A percentile compares a stretch with the other conserved stretches of the same genome.
Conservation (phyloP, 2,113 vertebrate genomes). For the Sinocyclocheilus maitianheensis region DNA sequence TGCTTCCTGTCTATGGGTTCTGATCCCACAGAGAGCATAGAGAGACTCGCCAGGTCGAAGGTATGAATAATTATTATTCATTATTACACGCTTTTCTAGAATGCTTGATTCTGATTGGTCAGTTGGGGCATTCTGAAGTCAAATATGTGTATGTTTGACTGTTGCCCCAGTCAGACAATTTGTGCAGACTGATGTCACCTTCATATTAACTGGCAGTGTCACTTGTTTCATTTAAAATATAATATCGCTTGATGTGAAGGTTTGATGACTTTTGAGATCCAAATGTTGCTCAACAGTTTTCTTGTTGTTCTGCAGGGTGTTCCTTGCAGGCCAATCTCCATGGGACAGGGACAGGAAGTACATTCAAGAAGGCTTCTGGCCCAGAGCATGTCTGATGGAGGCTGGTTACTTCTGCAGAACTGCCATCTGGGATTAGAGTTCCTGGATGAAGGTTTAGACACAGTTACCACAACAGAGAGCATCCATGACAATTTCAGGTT, state of each 20-base stretch:
- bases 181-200: background rate
- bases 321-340: conserved; percentile 79
- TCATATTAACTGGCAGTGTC: background rate
- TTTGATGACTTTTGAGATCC: background rate
- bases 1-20: conserved; percentile 85
- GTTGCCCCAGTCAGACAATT: background rate
- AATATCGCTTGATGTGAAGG: background rate
- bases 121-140: background rate
- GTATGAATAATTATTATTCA: conserved; percentile 56
- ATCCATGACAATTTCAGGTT: conserved; percentile 73
- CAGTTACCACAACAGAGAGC: conserved; percentile 67
- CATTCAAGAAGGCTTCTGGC: conserved; percentile 80
- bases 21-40: conserved; percentile 84
- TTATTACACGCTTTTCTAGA: background rate
- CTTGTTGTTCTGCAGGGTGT: conserved; percentile 65
- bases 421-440: conserved; percentile 85
- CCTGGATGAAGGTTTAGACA: conserved; percentile 81
- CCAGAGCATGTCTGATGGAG: conserved; percentile 80
- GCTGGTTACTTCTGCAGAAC: conserved; percentile 87
- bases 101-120: background rate
- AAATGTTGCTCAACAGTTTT: background rate
- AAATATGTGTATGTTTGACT: background rate
- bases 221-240: background rate
- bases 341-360: conserved; percentile 86
- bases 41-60: conserved; percentile 80